Percentiles rank a stretch among this genome's conserved stretches.
These are phyloP conservation scores for Pheosia gnoma DNA, from an alignment of 2,888 invertebrate species.

Conservation along the genomic window DNA sequence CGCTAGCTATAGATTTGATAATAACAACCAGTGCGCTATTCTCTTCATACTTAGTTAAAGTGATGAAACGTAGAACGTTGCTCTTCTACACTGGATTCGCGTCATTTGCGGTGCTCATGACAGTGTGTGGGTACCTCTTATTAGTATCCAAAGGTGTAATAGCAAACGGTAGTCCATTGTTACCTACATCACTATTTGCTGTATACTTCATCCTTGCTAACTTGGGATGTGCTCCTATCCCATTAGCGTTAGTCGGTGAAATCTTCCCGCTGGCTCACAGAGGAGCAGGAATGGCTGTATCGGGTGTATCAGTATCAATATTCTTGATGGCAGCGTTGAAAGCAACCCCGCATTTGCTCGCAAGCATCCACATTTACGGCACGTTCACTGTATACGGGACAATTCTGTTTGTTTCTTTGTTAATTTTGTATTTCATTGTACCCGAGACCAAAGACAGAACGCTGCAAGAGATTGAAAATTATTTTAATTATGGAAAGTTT, in stretches of 20 bases:
- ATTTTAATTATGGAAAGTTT: slow-evolving; percentile 38
- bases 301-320: slow-evolving; percentile 50
- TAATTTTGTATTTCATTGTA: slow-evolving; percentile 41
- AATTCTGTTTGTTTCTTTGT: slow-evolving; percentile 30
- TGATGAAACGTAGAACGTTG: slow-evolving; percentile 55
- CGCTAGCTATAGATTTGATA: slow-evolving; percentile 55
- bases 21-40: slow-evolving; percentile 52
- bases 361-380: slow-evolving; percentile 42
- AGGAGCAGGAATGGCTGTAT: slow-evolving; percentile 49
- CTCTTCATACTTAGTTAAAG: slow-evolving; percentile 55
- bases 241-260: slow-evolving; percentile 63
- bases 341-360: slow-evolving; percentile 50
- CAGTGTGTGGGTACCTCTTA: slow-evolving; percentile 51
- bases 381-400: slow-evolving; percentile 42
- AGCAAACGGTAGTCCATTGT: slow-evolving; percentile 42
- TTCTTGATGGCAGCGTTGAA: slow-evolving; percentile 51
- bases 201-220: slow-evolving; percentile 59
- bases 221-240: slow-evolving; percentile 64
- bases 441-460: slow-evolving; percentile 58
- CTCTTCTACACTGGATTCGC: slow-evolving; percentile 56
- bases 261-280: slow-evolving; percentile 62
- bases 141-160: slow-evolving; percentile 41
- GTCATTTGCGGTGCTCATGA: slow-evolving; percentile 44
- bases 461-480: slow-evolving; percentile 53
- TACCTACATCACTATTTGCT: slow-evolving; percentile 52